Base-by-base conservation (phyloP, 2,113 vertebrate species). In the Carettochelys insculpta region DNA sequence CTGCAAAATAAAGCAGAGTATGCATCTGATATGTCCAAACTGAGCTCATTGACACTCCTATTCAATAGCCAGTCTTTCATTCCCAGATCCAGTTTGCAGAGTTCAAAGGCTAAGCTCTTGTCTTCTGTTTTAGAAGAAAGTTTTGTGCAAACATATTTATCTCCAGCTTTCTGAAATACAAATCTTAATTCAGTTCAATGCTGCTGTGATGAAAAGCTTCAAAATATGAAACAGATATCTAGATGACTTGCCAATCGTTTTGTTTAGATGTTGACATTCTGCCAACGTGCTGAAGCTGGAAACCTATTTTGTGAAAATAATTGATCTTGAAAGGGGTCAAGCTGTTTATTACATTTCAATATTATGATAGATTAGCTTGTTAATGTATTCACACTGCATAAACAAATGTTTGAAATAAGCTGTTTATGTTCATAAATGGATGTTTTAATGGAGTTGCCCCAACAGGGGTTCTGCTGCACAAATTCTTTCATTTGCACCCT, bases 311-410 rank as follows among this genome's bases (percentile, higher is more conserved):
- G 29, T 84, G 80, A 94, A 89, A 95, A 89, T 78, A 89, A 91
- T 92, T 88, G 50, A 73, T 85, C 85, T 91, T 92, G 86, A 96
- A 94, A 95, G 27, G 50, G 85, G 82, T 95, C 84, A 96, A 89
- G 85, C 27, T 90, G 31, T 31, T 90, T 94, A 91, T 94, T 92
- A 78, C 8, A 71, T 95, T 96, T 90, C 85, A 52, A 41, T 90
- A 94, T 87, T 85, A 90, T 89, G 45, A 45, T 93, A 87, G 88
- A 93, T 96, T 83, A 91, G n/a, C 38, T 92, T 92, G n/a, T 78
- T 93, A 96, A 85, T 93, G 11, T 20, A 47, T 90, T 95, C 87
- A 11, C 34, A 77, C 34, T 87, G 3, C 43, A 94, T 85, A 90
- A 91, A 95, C 25, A 94, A 90, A 85, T 29, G 54, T 91, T 93